phyloP scores from a whole-genome alignment of 1,140 invertebrate genomes.

The Drosophila arizonae region DNA sequence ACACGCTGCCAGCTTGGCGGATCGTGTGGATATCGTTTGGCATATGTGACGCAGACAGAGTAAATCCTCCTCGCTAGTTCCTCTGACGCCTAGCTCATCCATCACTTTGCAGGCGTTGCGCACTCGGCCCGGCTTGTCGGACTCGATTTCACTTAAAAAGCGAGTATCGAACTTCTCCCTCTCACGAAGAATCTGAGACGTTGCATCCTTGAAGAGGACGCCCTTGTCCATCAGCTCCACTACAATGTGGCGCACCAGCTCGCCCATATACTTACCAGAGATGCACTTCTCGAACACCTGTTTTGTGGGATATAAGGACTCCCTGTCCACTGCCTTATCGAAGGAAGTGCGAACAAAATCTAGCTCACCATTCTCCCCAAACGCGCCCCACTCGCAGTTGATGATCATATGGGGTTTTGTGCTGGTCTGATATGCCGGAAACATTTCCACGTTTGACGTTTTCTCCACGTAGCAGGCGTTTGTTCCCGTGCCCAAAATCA shows the following conservation, averaged over 20 bases:
- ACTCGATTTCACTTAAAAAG: constrained; percentile 98
- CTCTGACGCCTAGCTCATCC: constrained; percentile 89
- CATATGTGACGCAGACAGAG: constrained; percentile 94
- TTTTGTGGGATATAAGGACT: constrained; percentile 90
- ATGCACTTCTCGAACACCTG: constrained; percentile 97
- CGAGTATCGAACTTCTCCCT: constrained; percentile 89
- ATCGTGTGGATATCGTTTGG: constrained; percentile 93
- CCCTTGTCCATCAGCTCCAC: constrained; percentile 73
- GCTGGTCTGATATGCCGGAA: constrained; percentile 83
- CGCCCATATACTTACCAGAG: constrained; percentile 96
- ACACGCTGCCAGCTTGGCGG: constrained; percentile 96
- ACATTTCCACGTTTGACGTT: constrained; percentile 70
- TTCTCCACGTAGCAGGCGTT: constrained; percentile 99
- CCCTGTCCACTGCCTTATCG: constrained; percentile 91
- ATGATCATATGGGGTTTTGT: constrained; percentile 89
- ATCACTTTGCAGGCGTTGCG: constrained; percentile 92
- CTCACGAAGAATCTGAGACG: constrained; percentile 21
- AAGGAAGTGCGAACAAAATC: constrained; percentile 90
- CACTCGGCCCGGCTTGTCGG: constrained; percentile 90
- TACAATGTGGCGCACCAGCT: constrained; percentile 86
- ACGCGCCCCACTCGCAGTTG: constrained; percentile 98
- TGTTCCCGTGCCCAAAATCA: constrained; percentile 92
- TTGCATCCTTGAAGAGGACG: constrained; percentile 20
- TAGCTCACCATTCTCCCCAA: constrained; percentile 92
- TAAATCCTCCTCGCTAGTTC: constrained; percentile 92